phyloP scores from a whole-genome alignment of 1,140 invertebrate genomes.

The Carposina sasakii region DNA sequence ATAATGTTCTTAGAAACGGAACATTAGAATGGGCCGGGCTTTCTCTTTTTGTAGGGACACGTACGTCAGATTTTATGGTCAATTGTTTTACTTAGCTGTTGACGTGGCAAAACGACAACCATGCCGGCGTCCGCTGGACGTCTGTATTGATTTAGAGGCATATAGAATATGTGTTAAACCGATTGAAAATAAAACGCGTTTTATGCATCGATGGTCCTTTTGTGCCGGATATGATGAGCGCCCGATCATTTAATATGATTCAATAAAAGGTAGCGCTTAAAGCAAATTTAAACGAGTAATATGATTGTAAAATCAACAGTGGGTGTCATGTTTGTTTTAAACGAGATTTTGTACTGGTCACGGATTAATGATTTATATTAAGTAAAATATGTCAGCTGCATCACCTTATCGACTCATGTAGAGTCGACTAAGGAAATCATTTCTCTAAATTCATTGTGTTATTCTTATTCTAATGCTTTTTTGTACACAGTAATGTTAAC shows the following conservation, averaged over 20 bases:
- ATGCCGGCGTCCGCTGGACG: background rate
- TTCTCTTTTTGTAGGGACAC: constrained; percentile 61
- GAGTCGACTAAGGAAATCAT: too few relatives aligned
- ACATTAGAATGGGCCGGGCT: constrained; percentile 57
- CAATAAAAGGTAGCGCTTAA: too few relatives aligned
- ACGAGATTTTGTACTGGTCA: too few relatives aligned
- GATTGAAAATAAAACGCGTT: constrained; percentile 33
- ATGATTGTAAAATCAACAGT: too few relatives aligned
- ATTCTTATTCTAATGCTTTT: too few relatives aligned
- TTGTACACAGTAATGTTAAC: too few relatives aligned
- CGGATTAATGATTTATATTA: too few relatives aligned
- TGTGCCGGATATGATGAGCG: constrained; percentile 27
- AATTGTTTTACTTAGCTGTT: constrained; percentile 58
- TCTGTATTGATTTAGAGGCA: background rate
- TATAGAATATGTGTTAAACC: constrained; percentile 18
- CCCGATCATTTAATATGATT: constrained; percentile 30
- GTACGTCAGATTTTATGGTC: constrained; percentile 63
- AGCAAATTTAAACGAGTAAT: too few relatives aligned
- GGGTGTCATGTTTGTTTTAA: too few relatives aligned
- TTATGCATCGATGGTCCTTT: constrained; percentile 28
- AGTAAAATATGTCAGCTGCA: too few relatives aligned
- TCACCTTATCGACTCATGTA: too few relatives aligned
- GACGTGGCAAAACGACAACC: constrained; percentile 48
- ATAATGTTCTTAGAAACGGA: constrained; percentile 65
- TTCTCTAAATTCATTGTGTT: too few relatives aligned